A percentile compares a stretch with the other conserved stretches of the same genome.
Conservation (phyloP, 2,113 vertebrate species). For the Sinocyclocheilus anshuiensis region DNA sequence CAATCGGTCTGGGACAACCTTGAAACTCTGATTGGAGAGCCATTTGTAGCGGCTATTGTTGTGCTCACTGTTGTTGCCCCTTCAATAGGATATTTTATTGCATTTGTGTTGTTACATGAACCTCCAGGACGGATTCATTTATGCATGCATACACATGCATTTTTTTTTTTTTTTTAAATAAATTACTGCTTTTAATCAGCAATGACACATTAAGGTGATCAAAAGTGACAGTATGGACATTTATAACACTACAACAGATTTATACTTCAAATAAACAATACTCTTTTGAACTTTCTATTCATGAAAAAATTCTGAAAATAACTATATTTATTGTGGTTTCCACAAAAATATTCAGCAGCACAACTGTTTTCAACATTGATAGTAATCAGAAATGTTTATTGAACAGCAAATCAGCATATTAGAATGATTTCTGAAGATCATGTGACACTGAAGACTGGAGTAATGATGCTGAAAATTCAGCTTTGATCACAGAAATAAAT, state of each 20-base stretch:
- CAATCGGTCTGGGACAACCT: slow-evolving; percentile 31
- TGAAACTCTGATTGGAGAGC: slow-evolving; percentile 3
- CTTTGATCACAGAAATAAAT: background rate
- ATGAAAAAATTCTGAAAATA: background rate
- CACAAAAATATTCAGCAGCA: no score
- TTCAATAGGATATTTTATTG: background rate
- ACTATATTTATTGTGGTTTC: background rate
- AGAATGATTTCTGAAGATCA: background rate
- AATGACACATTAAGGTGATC: background rate
- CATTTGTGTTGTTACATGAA: background rate
- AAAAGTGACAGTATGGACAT: background rate
- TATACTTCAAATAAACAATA: background rate
- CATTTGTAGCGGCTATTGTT: slow-evolving; percentile 30
- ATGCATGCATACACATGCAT: background rate
- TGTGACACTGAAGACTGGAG: background rate
- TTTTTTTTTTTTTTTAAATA: background rate
- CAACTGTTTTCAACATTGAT: background rate
- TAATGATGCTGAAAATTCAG: background rate
- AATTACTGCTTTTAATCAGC: background rate
- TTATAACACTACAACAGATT: background rate
- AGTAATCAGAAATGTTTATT: background rate
- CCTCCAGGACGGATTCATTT: background rate
- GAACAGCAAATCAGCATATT: background rate
- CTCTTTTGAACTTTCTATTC: background rate
- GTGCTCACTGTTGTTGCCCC: background rate